Conservation (phyloP, 2,797 vertebrate genomes). For the Enteromius trimaculatus region DNA sequence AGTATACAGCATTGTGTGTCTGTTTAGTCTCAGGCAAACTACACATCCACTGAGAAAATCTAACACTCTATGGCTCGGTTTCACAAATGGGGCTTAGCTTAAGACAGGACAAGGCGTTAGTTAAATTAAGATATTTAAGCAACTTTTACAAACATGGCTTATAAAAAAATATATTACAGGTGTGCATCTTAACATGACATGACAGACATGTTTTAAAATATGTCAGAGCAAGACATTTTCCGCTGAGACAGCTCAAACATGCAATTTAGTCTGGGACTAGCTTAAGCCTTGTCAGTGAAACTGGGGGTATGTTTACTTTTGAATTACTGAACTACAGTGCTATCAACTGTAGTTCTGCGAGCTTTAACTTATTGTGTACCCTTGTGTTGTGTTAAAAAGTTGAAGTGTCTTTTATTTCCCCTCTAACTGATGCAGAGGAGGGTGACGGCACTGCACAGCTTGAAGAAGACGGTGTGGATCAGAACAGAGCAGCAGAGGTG, state of each 20-base stretch:
- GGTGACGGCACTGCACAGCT: slow-evolving; percentile 18
- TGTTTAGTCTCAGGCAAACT: neutral
- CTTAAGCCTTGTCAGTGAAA: too few relatives aligned
- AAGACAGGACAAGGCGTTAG: too few relatives aligned
- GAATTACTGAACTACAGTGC: neutral
- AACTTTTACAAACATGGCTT: too few relatives aligned
- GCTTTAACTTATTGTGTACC: neutral
- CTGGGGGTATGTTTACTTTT: neutral
- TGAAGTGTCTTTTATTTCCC: slow-evolving; percentile 2
- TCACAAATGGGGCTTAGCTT: too few relatives aligned
- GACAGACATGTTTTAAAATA: too few relatives aligned
- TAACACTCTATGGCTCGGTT: neutral
- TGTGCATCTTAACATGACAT: too few relatives aligned
- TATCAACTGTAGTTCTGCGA: neutral
- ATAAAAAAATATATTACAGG: too few relatives aligned
- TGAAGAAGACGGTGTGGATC: slow-evolving; percentile 53
- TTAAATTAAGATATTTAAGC: too few relatives aligned
- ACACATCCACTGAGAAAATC: neutral
- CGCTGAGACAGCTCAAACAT: too few relatives aligned
- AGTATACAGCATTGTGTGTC: neutral
- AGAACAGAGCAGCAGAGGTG: slow-evolving; percentile 64
- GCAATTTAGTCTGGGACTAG: too few relatives aligned
- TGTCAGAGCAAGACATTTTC: too few relatives aligned
- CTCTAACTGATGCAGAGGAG: slow-evolving; percentile 33
- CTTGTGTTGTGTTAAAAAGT: neutral